Evolutionary conservation across 2,888 invertebrate species (phyloP).

Genomic region (Lepeophtheirus nordmannii): DNA sequence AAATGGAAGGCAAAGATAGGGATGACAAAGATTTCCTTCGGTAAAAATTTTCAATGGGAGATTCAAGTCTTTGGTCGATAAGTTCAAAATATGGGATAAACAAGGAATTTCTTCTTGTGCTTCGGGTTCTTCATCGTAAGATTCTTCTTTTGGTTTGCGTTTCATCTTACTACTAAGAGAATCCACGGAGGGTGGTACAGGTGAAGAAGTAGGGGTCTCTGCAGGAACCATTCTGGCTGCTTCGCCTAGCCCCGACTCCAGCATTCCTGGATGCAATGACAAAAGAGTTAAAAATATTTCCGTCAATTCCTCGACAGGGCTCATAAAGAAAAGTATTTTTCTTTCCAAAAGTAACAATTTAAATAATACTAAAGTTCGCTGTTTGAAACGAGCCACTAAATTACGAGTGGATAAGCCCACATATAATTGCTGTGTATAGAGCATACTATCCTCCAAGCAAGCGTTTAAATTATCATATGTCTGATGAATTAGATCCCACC

Average conservation of each 20-base stretch:
- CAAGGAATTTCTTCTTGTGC: not conserved
- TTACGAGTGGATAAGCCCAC: slow-evolving; percentile 42
- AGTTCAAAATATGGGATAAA: slow-evolving; percentile 9
- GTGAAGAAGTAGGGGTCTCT: slow-evolving; percentile 12
- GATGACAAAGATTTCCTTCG: slow-evolving; percentile 77
- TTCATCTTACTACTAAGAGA: not conserved
- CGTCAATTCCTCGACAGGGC: slow-evolving; percentile 72
- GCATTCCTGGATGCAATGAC: slow-evolving; percentile 74
- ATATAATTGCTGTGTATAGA: slow-evolving; percentile 45
- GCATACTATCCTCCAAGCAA: slow-evolving; percentile 47
- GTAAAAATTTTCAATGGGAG: slow-evolving; percentile 35
- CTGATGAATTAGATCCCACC: slow-evolving; percentile 48
- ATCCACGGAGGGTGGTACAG: not conserved
- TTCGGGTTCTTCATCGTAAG: not conserved
- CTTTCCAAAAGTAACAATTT: slow-evolving; percentile 78
- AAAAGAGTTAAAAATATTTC: slow-evolving; percentile 68
- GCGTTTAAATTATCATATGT: slow-evolving; percentile 80
- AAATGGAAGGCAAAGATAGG: slow-evolving; percentile 85
- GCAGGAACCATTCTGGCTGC: slow-evolving; percentile 42
- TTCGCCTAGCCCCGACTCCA: slow-evolving; percentile 64
- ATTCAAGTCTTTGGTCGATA: slow-evolving; percentile 7
- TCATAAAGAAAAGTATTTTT: slow-evolving; percentile 75
- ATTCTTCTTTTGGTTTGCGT: not conserved
- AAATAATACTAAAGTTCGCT: slow-evolving; percentile 77
- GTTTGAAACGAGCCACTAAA: slow-evolving; percentile 48